A percentile compares a stretch with the other conserved stretches of the same genome.
These are phyloP conservation scores for Lerista edwardsae DNA, from an alignment of 2,797 vertebrate species.

Conservation along the genomic window DNA sequence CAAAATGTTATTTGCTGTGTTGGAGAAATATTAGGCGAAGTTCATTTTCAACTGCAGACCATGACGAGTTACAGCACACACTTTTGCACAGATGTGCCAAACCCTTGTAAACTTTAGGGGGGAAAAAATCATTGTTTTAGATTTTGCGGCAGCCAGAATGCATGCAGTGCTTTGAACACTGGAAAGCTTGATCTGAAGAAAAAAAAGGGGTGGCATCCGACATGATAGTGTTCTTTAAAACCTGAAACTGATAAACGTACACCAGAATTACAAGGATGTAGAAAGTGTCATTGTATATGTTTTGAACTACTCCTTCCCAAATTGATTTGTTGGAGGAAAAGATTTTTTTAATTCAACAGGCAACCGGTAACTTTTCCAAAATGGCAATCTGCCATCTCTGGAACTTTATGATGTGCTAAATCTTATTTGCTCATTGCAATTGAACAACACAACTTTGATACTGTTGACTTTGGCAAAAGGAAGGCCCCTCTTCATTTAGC, in stretches of 20 bases:
- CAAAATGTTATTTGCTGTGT: conserved; percentile 1
- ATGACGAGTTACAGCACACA: conserved; percentile 21
- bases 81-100: conserved; percentile 40
- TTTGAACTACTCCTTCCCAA: background rate
- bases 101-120: background rate
- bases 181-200: background rate
- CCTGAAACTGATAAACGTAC: background rate
- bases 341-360: background rate
- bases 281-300: background rate
- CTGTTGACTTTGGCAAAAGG: background rate
- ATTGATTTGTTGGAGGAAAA: background rate
- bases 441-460: background rate
- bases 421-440: background rate
- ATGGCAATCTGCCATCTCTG: conserved; percentile 12
- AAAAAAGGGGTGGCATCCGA: background rate
- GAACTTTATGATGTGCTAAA: background rate
- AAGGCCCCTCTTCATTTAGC: background rate
- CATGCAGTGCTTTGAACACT: background rate
- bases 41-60: conserved; percentile 11
- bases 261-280: background rate
- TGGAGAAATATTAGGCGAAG: conserved; percentile 19
- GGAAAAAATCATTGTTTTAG: background rate
- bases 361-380: conserved; percentile 21
- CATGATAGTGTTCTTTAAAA: background rate
- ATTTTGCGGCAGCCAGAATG: background rate